phyloP scores from a whole-genome alignment of 2,888 invertebrate genomes.

The Tryphoninae sp. region DNA sequence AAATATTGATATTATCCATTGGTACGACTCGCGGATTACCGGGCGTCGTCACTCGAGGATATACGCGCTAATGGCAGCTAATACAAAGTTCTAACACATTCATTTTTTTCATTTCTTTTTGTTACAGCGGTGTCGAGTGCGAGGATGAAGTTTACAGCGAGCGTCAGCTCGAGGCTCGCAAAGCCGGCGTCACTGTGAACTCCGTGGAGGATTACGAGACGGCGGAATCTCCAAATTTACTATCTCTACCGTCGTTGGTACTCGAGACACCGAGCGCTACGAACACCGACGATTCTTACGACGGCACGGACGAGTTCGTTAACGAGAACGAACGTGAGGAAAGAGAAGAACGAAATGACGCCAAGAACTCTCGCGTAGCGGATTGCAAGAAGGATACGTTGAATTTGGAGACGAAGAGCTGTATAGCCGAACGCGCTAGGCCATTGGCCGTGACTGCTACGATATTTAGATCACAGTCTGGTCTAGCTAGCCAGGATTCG shows the following conservation, averaged over 20 bases:
- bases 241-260: slow-evolving; percentile 54
- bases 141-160: slow-evolving; percentile 89
- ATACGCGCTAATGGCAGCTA: slow-evolving; percentile 24
- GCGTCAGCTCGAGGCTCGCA: slow-evolving; percentile 82
- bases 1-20: slow-evolving; percentile 10
- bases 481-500: slow-evolving; percentile 55
- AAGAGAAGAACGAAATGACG: slow-evolving; percentile 9
- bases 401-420: slow-evolving; percentile 4
- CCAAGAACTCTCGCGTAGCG: background rate
- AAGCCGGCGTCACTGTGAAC: slow-evolving; percentile 67
- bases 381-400: slow-evolving; percentile 27
- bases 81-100: slow-evolving; percentile 23
- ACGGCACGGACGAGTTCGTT: slow-evolving; percentile 23
- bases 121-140: slow-evolving; percentile 89
- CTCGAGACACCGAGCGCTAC: slow-evolving; percentile 58
- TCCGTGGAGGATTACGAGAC: slow-evolving; percentile 48
- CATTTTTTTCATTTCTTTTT: slow-evolving; percentile 69
- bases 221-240: slow-evolving; percentile 37
- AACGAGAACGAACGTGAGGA: slow-evolving; percentile 12
- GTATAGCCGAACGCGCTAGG: slow-evolving; percentile 59
- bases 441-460: slow-evolving; percentile 79
- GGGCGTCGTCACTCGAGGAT: background rate
- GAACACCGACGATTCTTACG: slow-evolving; percentile 48
- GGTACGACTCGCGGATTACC: background rate
- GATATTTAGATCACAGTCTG: slow-evolving; percentile 72